phyloP scores from a whole-genome alignment of 2,113 vertebrate species.

The Hypocryptadius cinnamomeus region DNA sequence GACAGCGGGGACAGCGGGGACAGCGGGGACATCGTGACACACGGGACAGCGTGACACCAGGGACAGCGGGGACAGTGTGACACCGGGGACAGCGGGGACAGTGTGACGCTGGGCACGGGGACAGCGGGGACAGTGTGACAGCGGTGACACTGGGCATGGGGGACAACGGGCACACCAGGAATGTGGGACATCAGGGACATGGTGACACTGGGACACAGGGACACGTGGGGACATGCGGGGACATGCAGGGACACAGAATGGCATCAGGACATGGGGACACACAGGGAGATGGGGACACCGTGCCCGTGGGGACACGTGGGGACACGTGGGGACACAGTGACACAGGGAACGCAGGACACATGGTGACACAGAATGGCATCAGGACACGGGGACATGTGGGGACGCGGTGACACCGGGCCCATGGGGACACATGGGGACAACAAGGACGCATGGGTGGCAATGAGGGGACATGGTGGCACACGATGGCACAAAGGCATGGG shows the following conservation, averaged over 20 bases:
- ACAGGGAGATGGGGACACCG: rapidly evolving
- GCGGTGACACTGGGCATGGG: neutral
- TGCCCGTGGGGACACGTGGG: too few species aligned
- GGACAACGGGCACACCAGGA: neutral
- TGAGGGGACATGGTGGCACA: too few species aligned
- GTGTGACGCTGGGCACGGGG: neutral
- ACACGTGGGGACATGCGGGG: neutral
- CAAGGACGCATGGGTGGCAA: too few species aligned
- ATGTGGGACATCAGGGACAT: neutral
- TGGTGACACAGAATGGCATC: neutral
- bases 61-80: too few species aligned
- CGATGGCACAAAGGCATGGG: too few species aligned
- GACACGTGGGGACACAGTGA: neutral
- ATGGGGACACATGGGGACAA: neutral
- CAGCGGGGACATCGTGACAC: neutral
- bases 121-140: neutral
- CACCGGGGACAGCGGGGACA: too few species aligned
- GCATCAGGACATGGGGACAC: neutral
- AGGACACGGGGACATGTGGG: neutral
- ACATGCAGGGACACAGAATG: neutral
- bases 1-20: conserved; percentile 29
- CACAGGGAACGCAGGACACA: too few species aligned
- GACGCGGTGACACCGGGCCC: neutral
- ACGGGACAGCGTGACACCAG: too few species aligned
- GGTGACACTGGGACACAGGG: neutral